These are phyloP conservation scores for Hemibates koningsi DNA, from an alignment of 2,113 vertebrate species.

Conservation along the genomic window DNA sequence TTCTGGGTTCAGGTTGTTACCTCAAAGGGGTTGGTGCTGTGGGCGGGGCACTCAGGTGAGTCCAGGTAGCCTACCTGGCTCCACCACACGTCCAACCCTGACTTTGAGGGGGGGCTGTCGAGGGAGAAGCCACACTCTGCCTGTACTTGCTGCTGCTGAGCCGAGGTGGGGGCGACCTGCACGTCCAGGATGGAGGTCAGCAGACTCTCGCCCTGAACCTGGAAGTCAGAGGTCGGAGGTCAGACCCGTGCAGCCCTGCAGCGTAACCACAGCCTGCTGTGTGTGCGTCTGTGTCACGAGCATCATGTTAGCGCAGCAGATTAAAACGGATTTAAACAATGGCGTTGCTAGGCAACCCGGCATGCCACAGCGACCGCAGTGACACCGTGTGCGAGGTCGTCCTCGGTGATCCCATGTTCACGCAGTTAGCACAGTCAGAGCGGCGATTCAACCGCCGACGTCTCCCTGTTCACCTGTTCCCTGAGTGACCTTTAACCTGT, in stretches of 20 bases:
- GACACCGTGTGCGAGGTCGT: not conserved
- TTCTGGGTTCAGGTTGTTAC: not conserved
- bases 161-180: not conserved
- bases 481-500: not conserved
- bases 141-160: conserved; percentile 21
- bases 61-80: not conserved
- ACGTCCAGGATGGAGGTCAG: conserved; percentile 54
- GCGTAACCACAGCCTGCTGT: not conserved
- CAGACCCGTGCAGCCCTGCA: not conserved
- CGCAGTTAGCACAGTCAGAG: not conserved
- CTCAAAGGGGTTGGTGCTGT: conserved; percentile 3
- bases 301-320: not conserved
- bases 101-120: conserved; percentile 66
- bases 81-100: conserved; percentile 59
- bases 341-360: not conserved
- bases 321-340: not conserved
- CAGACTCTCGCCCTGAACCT: conserved; percentile 72
- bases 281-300: not conserved
- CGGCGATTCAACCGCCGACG: not conserved
- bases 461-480: not conserved
- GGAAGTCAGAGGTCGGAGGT: not conserved
- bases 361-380: not conserved
- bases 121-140: not conserved
- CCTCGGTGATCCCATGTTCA: not conserved
- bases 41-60: not conserved